A percentile compares a stretch with the other conserved stretches of the same genome.
phyloP scores from a whole-genome alignment of 2,113 vertebrate genomes.

The Gopherus flavomarginatus region DNA sequence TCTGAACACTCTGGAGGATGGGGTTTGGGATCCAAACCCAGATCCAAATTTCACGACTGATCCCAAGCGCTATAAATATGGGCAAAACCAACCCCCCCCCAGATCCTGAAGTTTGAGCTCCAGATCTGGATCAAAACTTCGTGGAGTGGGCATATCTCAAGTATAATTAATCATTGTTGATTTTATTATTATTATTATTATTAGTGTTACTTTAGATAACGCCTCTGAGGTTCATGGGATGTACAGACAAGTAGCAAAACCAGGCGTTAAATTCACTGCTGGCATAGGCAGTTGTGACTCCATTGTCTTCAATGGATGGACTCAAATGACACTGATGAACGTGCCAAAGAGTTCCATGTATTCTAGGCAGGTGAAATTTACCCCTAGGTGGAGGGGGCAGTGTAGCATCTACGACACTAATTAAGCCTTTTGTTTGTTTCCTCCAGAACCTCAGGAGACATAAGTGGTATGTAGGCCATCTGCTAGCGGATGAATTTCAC shows the following conservation, averaged over 20 bases:
- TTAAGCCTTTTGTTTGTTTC: neutral
- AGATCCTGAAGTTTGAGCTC: neutral
- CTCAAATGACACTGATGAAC: neutral
- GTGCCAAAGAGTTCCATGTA: neutral
- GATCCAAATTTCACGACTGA: neutral
- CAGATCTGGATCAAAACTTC: conserved; percentile 36
- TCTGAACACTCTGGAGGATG: conserved; percentile 2
- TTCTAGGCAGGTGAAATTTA: too few species aligned
- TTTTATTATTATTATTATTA: conserved; percentile 35
- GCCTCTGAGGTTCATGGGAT: conserved; percentile 46
- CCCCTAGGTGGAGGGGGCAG: neutral
- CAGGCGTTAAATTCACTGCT: neutral
- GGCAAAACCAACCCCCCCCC: neutral
- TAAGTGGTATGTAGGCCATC: neutral
- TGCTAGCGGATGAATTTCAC: neutral
- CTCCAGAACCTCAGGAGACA: neutral
- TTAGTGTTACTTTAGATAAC: neutral
- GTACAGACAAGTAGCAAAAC: neutral
- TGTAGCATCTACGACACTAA: neutral
- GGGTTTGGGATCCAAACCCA: neutral
- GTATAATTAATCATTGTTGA: conserved; percentile 55
- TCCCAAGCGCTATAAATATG: neutral
- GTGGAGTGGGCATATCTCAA: conserved; percentile 64
- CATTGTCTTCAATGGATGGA: neutral
- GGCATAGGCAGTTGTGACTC: conserved; percentile 2